phyloP scores from a whole-genome alignment of 2,888 invertebrate species.

The Nemurella pictetii region DNA sequence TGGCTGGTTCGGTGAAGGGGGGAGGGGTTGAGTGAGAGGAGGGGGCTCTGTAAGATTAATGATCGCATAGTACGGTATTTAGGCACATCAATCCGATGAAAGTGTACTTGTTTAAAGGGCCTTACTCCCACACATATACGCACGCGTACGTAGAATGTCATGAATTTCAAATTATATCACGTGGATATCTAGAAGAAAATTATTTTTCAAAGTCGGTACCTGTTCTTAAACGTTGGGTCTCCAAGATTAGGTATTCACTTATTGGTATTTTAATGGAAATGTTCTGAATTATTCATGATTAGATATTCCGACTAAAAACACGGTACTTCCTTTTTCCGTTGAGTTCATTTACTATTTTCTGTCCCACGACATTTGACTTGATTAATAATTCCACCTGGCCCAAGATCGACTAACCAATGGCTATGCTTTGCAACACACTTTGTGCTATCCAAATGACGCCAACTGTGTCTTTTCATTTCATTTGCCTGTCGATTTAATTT shows the following conservation, averaged over 20 bases:
- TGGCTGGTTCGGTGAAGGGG: too few relatives aligned
- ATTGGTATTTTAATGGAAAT: neutral
- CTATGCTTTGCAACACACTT: neutral
- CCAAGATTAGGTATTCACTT: neutral
- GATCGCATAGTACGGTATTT: too few relatives aligned
- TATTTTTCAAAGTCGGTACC: neutral
- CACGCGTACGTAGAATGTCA: too few relatives aligned
- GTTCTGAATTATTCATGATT: neutral
- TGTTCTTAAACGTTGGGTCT: neutral
- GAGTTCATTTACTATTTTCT: neutral
- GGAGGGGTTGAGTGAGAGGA: too few relatives aligned
- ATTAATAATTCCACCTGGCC: neutral
- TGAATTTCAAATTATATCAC: neutral
- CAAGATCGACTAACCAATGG: neutral
- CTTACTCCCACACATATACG: too few relatives aligned
- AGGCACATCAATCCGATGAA: too few relatives aligned
- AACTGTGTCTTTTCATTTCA: neutral
- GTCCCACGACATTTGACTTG: slow-evolving; percentile 17
- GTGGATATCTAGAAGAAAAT: too few relatives aligned
- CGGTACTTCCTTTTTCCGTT: slow-evolving; percentile 15
- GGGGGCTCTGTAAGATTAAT: too few relatives aligned
- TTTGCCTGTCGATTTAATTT: neutral
- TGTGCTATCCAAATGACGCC: neutral
- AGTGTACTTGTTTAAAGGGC: too few relatives aligned
- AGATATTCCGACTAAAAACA: slow-evolving; percentile 2